A percentile compares a stretch with the other conserved stretches of the same genome.
Evolutionary conservation across 2,113 vertebrate genomes (phyloP).

Genomic region (Eulemur macaco): DNA sequence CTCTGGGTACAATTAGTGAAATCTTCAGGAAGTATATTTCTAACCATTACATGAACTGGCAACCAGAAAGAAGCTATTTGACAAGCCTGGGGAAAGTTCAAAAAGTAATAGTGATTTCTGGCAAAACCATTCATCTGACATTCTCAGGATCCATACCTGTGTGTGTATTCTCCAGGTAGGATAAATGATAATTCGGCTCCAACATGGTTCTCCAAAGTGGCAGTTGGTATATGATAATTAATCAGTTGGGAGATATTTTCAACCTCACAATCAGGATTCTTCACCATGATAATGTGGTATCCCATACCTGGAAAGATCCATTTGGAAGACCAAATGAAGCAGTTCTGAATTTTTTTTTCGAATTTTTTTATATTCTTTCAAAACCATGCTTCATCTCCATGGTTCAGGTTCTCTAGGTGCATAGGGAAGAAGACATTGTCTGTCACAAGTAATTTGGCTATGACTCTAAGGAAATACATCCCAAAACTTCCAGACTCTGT

Average conservation of each 20-base stretch:
- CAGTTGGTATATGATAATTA: constrained; percentile 90
- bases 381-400: not conserved
- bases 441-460: not conserved
- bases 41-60: not conserved
- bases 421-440: not conserved
- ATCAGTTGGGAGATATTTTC: constrained; percentile 91
- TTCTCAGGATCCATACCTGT: constrained; percentile 14
- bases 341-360: not conserved
- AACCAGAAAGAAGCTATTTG: not conserved
- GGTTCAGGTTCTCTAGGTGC: not conserved
- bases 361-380: not conserved
- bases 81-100: not conserved
- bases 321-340: not conserved
- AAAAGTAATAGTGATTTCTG: not conserved
- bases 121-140: not conserved
- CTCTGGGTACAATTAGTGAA: not conserved
- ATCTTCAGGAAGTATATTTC: not conserved
- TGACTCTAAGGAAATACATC: not conserved
- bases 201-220: constrained; percentile 91
- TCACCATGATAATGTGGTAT: constrained; percentile 98
- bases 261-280: constrained; percentile 91
- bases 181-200: constrained; percentile 89
- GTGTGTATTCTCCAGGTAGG: constrained; percentile 13
- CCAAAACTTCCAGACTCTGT: not conserved
- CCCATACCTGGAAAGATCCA: constrained; percentile 89